Evolutionary conservation across 2,888 invertebrate species (phyloP).

Genomic region (Drosophila putrida): DNA sequence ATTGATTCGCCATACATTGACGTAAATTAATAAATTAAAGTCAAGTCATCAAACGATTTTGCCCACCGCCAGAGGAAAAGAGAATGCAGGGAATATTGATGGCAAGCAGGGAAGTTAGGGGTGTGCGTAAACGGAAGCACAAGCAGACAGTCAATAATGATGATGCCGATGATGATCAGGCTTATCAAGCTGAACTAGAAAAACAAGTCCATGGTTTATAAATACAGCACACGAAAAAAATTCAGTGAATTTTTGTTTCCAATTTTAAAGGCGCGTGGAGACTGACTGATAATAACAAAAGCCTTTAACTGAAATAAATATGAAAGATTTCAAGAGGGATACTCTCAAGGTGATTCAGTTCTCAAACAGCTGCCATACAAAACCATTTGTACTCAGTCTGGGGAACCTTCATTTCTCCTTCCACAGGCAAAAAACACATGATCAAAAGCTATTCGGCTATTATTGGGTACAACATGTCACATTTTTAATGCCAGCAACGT

Average conservation of each 20-base stretch:
- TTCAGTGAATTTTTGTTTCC: conserved; percentile 38
- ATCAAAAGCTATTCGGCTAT: conserved; percentile 51
- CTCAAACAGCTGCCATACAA: neutral
- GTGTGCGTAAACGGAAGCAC: conserved; percentile 21
- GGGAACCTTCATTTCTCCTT: conserved; percentile 76
- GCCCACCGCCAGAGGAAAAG: conserved; percentile 13
- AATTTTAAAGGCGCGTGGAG: conserved; percentile 43
- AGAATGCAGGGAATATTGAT: neutral
- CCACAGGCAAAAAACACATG: conserved; percentile 51
- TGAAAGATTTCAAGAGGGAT: neutral
- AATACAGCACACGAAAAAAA: conserved; percentile 58
- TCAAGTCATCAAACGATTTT: conserved; percentile 52
- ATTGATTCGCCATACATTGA: conserved; percentile 52
- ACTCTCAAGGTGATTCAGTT: conserved; percentile 12
- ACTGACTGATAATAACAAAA: conserved; percentile 14
- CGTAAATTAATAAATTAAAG: conserved; percentile 50
- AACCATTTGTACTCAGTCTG: neutral
- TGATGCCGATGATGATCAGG: conserved; percentile 59
- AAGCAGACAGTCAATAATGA: conserved; percentile 44
- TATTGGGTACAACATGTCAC: conserved; percentile 58
- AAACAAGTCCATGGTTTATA: conserved; percentile 74
- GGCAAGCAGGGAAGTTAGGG: neutral
- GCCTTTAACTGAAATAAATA: neutral
- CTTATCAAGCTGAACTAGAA: conserved; percentile 76
- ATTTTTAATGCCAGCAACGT: conserved; percentile 44